Conservation (phyloP, 2,888 invertebrate species). For the Unio pictorum region DNA sequence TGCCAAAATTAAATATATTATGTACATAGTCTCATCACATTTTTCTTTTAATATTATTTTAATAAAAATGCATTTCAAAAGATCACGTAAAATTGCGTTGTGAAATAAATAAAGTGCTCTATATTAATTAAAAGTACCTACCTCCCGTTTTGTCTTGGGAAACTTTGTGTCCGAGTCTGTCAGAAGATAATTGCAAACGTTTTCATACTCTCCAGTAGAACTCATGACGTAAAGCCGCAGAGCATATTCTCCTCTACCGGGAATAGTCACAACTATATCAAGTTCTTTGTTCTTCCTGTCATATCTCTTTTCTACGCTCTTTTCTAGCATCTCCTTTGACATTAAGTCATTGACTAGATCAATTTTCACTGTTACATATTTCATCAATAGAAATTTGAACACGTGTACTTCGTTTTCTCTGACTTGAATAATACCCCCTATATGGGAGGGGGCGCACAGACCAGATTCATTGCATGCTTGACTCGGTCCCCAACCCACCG, state of each 20-base stretch:
- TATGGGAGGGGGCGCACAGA: conserved; percentile 47
- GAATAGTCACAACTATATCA: conserved; percentile 31
- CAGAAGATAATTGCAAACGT: conserved; percentile 43
- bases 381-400: conserved; percentile 30
- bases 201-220: conserved; percentile 17
- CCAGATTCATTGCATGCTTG: conserved; percentile 41
- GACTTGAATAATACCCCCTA: conserved; percentile 43
- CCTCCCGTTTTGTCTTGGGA: conserved; percentile 28
- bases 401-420: conserved; percentile 31
- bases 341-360: conserved; percentile 13
- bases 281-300: conserved; percentile 17
- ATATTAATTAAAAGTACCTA: conserved; percentile 2
- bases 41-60: no score
- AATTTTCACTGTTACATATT: not conserved
- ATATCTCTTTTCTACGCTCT: not conserved
- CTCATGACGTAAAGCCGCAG: conserved; percentile 44
- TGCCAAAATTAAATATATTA: no score
- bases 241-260: conserved; percentile 51
- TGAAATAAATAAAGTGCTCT: no score
- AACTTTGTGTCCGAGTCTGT: conserved; percentile 19
- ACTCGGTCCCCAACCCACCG: conserved; percentile 52
- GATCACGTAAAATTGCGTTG: no score
- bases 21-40: no score
- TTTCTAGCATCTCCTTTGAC: not conserved
- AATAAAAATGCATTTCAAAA: no score